Base-by-base conservation (phyloP, 2,113 vertebrate species). In the Neoarius graeffei region DNA sequence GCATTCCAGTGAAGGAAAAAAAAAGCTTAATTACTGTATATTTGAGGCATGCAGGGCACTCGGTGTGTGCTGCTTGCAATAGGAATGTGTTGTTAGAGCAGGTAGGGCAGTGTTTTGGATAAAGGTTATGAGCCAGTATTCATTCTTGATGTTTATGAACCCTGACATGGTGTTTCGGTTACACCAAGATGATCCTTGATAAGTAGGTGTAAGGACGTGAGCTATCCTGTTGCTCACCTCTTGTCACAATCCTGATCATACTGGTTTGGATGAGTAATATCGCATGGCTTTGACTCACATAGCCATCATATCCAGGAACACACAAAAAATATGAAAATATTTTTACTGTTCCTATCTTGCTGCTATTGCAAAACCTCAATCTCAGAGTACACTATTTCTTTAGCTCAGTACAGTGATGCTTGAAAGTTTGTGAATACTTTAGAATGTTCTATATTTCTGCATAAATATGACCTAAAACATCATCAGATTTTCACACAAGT, bases 201-300 rank as follows among this genome's bases (percentile, higher is more conserved):
- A 84, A 69, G 7, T 69, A 84, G 66, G 50, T 69, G 64, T 84
- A n/a, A 84, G 57, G n/a, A 35, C 6, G 15, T 81, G 19, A 83
- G 25, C 81, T 64, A 8, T 71, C 56, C 42, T 73, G 42, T 77
- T 83, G 59, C 81, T 87, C 81, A 84, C 42, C 42, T 17, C 62
- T 62, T 64, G 59, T 76, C 56, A 30, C 48, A 30, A 15, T 69
- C 20, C 56, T 83, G 67, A 50, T 74, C 57, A 64, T 77, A 27
- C 73, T 69, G 87, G 73, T n/a, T 9, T 27, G 30, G 57, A 23
- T 88, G 79, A 88, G 73, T 84, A 79, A 85, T 35, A 79, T 14
- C 42, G 50, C 80, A 54, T 35, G 48, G 27, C 27, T 69, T 62
- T 88, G 82, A 79, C 60, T 88, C 82, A 42, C 50, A 69, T 69